Conservation (phyloP, 2,888 invertebrate species). For the Lycophotia porphyrea region DNA sequence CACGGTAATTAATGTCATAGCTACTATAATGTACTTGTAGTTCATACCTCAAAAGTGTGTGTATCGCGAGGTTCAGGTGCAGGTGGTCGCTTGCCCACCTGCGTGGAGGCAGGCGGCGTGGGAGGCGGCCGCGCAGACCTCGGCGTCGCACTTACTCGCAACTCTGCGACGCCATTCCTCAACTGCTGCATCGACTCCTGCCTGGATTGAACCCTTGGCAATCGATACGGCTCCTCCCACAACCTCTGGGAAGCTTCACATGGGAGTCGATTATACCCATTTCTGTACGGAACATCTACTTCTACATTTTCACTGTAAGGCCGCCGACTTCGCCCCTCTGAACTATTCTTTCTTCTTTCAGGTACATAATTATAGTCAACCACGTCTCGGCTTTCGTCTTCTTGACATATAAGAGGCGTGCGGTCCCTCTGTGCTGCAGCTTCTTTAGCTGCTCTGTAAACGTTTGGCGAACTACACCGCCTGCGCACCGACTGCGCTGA, state of each 20-base stretch:
- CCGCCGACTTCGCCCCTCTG: constrained; percentile 80
- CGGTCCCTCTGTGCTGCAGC: constrained; percentile 77
- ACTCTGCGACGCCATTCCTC: constrained; percentile 83
- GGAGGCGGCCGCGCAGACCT: constrained; percentile 84
- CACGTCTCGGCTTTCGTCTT: constrained; percentile 85
- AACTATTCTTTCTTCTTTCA: constrained; percentile 80
- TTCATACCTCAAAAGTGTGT: constrained; percentile 84
- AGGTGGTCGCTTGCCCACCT: constrained; percentile 80
- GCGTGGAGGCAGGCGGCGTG: constrained; percentile 76
- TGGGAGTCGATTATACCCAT: constrained; percentile 82
- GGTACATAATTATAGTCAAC: constrained; percentile 82
- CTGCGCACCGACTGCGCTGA: constrained; percentile 79
- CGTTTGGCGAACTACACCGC: constrained; percentile 87
- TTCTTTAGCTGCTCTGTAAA: constrained; percentile 80
- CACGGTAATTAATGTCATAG: not conserved
- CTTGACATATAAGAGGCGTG: constrained; percentile 80
- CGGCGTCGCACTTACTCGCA: constrained; percentile 86
- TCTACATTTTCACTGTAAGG: constrained; percentile 88
- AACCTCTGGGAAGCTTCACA: constrained; percentile 79
- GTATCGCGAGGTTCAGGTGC: constrained; percentile 86
- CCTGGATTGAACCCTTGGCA: constrained; percentile 84
- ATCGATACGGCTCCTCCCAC: constrained; percentile 87
- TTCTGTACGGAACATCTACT: constrained; percentile 82
- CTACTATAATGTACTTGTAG: not conserved
- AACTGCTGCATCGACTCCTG: constrained; percentile 86